Evolutionary conservation across 2,797 vertebrate species (phyloP).

Genomic region (Tolypeutes matacus): DNA sequence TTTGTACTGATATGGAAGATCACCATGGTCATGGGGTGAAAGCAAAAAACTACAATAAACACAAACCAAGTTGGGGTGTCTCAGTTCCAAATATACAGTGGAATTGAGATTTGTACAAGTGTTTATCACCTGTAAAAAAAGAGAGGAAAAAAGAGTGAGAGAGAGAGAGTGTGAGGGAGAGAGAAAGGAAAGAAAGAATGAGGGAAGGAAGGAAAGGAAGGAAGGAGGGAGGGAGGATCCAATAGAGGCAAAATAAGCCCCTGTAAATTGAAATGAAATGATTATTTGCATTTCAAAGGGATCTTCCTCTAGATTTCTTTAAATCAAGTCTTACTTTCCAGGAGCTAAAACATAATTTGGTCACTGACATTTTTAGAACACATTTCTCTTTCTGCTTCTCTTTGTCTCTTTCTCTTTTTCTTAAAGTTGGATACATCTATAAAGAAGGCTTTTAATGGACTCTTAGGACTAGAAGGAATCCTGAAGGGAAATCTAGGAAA

Average conservation of each 20-base stretch:
- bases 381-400: neutral
- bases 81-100: neutral
- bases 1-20: neutral
- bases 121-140: neutral
- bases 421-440: neutral
- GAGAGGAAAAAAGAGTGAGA: neutral
- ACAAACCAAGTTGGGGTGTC: neutral
- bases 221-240: no score
- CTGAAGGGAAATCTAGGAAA: neutral
- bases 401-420: neutral
- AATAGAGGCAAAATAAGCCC: neutral
- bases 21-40: neutral
- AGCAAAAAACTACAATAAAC: neutral
- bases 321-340: neutral
- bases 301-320: neutral
- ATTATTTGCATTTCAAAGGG: neutral
- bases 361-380: neutral
- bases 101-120: neutral
- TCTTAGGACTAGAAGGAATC: neutral
- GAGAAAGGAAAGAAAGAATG: no score
- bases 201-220: no score
- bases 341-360: neutral
- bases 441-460: neutral
- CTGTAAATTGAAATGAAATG: neutral
- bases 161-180: no score